Conservation (phyloP, 2,113 vertebrate species). For the Anseranas semipalmata region DNA sequence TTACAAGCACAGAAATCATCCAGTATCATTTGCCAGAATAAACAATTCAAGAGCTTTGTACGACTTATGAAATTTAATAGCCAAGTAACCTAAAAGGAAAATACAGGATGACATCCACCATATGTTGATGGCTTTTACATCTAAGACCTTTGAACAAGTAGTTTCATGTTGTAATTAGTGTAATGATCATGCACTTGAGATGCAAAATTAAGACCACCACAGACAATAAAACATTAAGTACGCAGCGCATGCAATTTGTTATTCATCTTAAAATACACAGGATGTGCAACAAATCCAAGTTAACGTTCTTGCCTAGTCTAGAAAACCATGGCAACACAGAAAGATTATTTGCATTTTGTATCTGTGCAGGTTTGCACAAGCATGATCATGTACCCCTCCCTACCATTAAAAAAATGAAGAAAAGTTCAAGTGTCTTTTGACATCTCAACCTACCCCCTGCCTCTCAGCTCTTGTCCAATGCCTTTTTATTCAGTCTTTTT, state of each 20-base stretch:
- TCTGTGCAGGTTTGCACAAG: background rate
- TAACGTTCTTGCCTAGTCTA: background rate
- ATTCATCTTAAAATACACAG: background rate
- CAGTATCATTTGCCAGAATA: background rate
- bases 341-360: background rate
- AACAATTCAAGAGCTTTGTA: background rate
- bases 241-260: background rate
- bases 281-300: background rate
- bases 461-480: background rate
- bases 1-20: background rate
- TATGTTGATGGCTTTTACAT: background rate
- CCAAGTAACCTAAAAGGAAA: background rate
- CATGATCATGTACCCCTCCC: background rate
- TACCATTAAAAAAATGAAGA: background rate
- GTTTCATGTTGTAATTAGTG: background rate
- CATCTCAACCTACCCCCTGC: background rate
- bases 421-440: slow-evolving; percentile 22
- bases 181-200: background rate
- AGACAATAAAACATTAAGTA: background rate
- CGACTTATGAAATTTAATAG: background rate
- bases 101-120: background rate
- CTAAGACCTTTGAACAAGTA: background rate
- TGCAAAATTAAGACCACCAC: background rate
- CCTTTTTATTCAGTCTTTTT: background rate
- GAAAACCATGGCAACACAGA: background rate